A percentile compares a stretch with the other conserved stretches of the same genome.
phyloP scores from a whole-genome alignment of 2,113 vertebrate species.

The Cyprinodon variegatus region DNA sequence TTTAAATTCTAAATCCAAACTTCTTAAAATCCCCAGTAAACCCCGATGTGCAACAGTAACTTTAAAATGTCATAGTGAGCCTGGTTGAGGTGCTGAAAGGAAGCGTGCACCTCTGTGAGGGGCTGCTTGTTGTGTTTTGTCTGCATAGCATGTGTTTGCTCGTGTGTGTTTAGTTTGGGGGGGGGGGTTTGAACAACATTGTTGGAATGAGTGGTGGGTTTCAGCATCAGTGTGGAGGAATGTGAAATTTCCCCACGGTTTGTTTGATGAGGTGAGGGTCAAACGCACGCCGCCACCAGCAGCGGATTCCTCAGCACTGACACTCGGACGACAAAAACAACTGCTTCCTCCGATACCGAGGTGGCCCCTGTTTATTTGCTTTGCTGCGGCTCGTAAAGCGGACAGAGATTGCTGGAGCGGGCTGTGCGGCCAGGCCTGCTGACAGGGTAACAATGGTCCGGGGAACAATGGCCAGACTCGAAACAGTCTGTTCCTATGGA shows the following conservation, averaged over 20 bases:
- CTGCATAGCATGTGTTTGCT: conserved; percentile 14
- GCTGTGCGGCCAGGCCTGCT: conserved; percentile 41
- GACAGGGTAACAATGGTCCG: conserved; percentile 70
- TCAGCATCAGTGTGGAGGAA: conserved; percentile 65
- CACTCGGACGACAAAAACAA: conserved; percentile 66
- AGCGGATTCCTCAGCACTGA: conserved; percentile 61
- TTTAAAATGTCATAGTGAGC: not conserved
- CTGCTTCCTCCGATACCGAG: conserved; percentile 75
- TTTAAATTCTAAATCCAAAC: too few relatives aligned
- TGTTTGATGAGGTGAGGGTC: conserved; percentile 39
- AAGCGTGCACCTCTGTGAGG: not conserved
- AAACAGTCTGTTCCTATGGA: conserved; percentile 49
- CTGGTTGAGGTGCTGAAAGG: not conserved
- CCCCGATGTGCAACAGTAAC: not conserved
- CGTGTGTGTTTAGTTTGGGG: not conserved
- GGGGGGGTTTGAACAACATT: conserved; percentile 35
- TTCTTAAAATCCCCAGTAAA: not conserved
- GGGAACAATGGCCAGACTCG: conserved; percentile 54
- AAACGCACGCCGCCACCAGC: conserved; percentile 18
- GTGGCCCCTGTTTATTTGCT: conserved; percentile 73
- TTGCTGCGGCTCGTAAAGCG: conserved; percentile 65
- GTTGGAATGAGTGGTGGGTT: conserved; percentile 35
- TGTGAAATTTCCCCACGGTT: conserved; percentile 32
- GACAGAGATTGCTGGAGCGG: conserved; percentile 41
- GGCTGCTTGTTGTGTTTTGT: conserved; percentile 26